Conservation (phyloP, 2,113 vertebrate species). For the Chionodraco myersi region DNA sequence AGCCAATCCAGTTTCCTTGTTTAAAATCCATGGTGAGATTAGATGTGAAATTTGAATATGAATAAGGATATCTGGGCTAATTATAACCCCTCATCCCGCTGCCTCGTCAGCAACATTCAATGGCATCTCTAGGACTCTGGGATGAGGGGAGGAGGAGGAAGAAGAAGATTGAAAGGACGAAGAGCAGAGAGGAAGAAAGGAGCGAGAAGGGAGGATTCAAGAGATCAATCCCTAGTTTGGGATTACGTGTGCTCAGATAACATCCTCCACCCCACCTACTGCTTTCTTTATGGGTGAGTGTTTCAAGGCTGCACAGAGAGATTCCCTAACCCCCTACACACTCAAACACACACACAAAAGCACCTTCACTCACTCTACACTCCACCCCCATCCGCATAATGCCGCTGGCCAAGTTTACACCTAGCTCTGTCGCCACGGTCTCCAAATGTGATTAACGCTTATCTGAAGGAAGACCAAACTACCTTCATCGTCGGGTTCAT, state of each 20-base stretch:
- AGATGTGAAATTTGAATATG: conserved; percentile 79
- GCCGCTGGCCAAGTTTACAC: conserved; percentile 77
- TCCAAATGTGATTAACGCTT: conserved; percentile 79
- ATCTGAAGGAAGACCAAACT: conserved; percentile 77
- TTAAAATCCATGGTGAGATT: conserved; percentile 70
- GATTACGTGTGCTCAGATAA: conserved; percentile 80
- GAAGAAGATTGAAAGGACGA: conserved; percentile 25
- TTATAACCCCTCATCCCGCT: conserved; percentile 75
- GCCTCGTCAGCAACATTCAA: conserved; percentile 71
- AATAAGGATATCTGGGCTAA: conserved; percentile 76
- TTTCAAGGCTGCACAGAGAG: conserved; percentile 59
- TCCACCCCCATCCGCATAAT: conserved; percentile 56
- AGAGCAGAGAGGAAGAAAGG: conserved; percentile 40
- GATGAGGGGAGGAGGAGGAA: conserved; percentile 42
- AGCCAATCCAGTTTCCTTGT: conserved; percentile 59
- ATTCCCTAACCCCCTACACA: conserved; percentile 35
- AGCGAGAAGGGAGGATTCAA: conserved; percentile 66
- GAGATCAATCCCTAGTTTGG: conserved; percentile 78
- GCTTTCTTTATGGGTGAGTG: conserved; percentile 56
- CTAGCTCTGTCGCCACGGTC: conserved; percentile 68
- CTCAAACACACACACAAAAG: conserved; percentile 43
- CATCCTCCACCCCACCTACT: conserved; percentile 66
- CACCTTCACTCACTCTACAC: conserved; percentile 48
- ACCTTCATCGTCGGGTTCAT: conserved; percentile 76
- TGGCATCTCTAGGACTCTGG: conserved; percentile 54